phyloP scores from a whole-genome alignment of 2,113 vertebrate genomes.

The Bombycilla garrulus region DNA sequence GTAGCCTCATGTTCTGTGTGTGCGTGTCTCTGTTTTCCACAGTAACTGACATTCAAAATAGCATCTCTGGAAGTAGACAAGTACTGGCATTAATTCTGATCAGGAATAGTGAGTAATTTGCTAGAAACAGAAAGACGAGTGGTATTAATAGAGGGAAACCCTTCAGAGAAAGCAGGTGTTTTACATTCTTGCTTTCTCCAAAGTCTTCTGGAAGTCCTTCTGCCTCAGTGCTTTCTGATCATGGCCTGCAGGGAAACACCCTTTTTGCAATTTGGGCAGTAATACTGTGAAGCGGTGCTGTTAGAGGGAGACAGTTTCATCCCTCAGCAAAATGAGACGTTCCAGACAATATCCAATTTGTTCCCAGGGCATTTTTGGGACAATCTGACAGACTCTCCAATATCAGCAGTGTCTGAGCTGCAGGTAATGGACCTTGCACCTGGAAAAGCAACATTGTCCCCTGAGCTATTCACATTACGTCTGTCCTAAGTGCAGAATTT shows the following conservation, averaged over 20 bases:
- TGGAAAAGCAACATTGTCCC: background rate
- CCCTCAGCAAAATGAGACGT: conserved; percentile 1
- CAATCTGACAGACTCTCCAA: background rate
- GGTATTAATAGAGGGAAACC: background rate
- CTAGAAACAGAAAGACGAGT: background rate
- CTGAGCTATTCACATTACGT: background rate
- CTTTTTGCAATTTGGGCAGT: background rate
- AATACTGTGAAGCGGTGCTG: background rate
- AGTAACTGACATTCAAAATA: background rate
- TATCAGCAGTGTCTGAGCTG: background rate
- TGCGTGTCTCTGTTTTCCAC: background rate
- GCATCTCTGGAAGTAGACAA: background rate
- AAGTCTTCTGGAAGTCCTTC: background rate
- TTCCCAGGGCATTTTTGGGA: background rate
- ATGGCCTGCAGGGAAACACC: conserved; percentile 9
- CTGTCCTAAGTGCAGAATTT: background rate
- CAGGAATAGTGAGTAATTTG: background rate
- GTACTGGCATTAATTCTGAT: background rate
- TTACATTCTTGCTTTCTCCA: background rate
- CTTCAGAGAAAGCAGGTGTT: background rate
- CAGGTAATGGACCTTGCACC: background rate
- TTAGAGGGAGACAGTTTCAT: background rate
- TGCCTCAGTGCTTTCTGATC: conserved; percentile 13
- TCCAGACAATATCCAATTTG: background rate
- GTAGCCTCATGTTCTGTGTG: background rate